phyloP scores from a whole-genome alignment of 53 echinoderm and acorn worm species.

The Patiria pectinifera region DNA sequence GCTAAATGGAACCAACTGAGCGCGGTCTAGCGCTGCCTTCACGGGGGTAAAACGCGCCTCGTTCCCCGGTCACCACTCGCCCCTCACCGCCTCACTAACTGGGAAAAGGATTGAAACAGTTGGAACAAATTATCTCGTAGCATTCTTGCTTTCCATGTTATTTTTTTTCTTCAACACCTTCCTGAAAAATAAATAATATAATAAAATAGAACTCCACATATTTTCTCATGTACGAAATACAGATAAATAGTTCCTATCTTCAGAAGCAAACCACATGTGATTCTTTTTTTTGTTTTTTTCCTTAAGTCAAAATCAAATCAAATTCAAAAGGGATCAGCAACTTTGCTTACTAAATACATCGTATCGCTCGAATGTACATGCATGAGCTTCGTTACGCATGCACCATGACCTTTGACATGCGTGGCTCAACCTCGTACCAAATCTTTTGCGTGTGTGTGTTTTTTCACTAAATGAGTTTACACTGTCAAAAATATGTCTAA shows the following conservation, averaged over 20 bases:
- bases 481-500: background rate
- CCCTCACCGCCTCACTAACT: slow-evolving; percentile 23
- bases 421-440: slow-evolving; percentile 31
- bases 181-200: slow-evolving; percentile 99
- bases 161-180: slow-evolving; percentile 82
- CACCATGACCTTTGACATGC: slow-evolving; percentile 40
- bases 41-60: slow-evolving; percentile 8
- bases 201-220: slow-evolving; percentile 99
- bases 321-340: slow-evolving; percentile 27
- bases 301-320: background rate
- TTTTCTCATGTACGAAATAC: slow-evolving; percentile 82
- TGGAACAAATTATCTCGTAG: slow-evolving; percentile 49
- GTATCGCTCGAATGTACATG: background rate
- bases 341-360: slow-evolving; percentile 2
- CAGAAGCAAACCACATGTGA: slow-evolving; percentile 36
- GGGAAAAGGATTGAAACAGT: slow-evolving; percentile 16
- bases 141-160: slow-evolving; percentile 63
- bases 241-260: slow-evolving; percentile 78
- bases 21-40: slow-evolving; percentile 20
- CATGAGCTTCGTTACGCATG: background rate
- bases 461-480: background rate
- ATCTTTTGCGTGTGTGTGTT: too few species aligned
- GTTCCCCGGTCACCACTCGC: slow-evolving; percentile 22
- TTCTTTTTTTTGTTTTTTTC: background rate
- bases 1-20: slow-evolving; percentile 53